Base-by-base conservation (phyloP, 2,888 invertebrate genomes). In the Elmis aenea region DNA sequence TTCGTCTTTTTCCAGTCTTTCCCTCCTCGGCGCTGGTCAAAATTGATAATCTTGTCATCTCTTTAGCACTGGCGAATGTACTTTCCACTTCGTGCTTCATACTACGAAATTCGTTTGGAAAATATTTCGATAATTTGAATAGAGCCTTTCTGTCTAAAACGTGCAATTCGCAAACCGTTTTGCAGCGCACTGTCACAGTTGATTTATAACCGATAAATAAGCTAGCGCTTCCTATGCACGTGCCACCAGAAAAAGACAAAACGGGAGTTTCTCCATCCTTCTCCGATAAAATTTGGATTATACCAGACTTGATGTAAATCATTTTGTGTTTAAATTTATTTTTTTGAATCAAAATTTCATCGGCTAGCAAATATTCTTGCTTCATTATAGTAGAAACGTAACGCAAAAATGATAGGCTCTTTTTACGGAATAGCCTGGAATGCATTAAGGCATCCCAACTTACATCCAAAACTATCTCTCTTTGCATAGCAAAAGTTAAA, bases 261-360 rank as follows among this genome's bases (percentile, higher is more conserved):
- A 55, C 49, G 0, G 55, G 52, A 1, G 53, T 53, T 26, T 51
- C 53, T 2, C 48, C 51, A 27, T 55, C 53, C 24, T 55, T 52
- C 23, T 51, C 47, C 14, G 54, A 54, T 8, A 52, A 33, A 5
- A 55, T 36, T 31, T 55, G 51, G 5, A 55, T 29, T 4, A 52
- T 43, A 8, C 55, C 55, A 13, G 44, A 46, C 12, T 35, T 43
- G 1, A 55, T 42, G 34, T 55, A 55, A 21, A 55, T 33, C 49
- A 55, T 51, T 4, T 32, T 23, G 3, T 34, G n/a, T 25, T 50
- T 49, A 2, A 35, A 12, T 3, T 28, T 25, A n/a, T 42, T 33
- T 28, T 44, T 47, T 6, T 42, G 39, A n/a, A 40, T 42, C 1
- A 55, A 24, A 3, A 46, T 37, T 12, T 52, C 46, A 1, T 51